Evolutionary conservation across 2,888 invertebrate genomes (phyloP), one percentile per base, ranked within the genome.

Genomic region (Parnassius glacialis): DNA sequence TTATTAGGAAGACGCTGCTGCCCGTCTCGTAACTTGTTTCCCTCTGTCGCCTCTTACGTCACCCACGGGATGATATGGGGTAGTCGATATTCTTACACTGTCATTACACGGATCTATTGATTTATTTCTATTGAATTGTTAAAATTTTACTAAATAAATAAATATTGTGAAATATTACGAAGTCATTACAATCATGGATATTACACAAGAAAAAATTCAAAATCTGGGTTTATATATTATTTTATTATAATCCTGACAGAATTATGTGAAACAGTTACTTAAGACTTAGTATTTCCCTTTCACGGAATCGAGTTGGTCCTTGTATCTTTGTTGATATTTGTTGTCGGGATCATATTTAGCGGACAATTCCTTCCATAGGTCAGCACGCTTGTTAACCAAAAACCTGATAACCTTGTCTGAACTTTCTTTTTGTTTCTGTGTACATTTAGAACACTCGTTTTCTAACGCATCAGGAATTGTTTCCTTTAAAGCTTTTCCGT

Each of bases 321-420:
- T 92, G 89, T 95, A 96, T 72, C 92, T 94, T 64, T 85, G 85
- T 69, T 93, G 93, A 88, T 95, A 96, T 61, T 92, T 80, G 61
- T 94, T 93, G 0, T 94, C 83, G 5, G 95, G 94, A 78, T 96
- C 96, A 78, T 94, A 96, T 79, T 95, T 95, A 20, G 80, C 85
- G 53, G 94, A 85, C 12, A 96, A 84, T 61, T 93, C 89, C 62
- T 94, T 93, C 94, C 95, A 96, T 73, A 94, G 81, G 0, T 93
- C 92, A 0, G 93, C 93, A 66, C 94, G 94, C 65, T 95, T 93
- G 70, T 95, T 94, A 47, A 95, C 93, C 64, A 96, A 85, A 78
- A 89, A 93, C 51, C 91, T 92, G 64, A 96, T 92, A 1, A 96
- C 94, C 79, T 94, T 95, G 70, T 95, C 94, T 59, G 94, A 82